Evolutionary conservation across 2,888 invertebrate genomes (phyloP).

Genomic region (Hypsopygia costalis): DNA sequence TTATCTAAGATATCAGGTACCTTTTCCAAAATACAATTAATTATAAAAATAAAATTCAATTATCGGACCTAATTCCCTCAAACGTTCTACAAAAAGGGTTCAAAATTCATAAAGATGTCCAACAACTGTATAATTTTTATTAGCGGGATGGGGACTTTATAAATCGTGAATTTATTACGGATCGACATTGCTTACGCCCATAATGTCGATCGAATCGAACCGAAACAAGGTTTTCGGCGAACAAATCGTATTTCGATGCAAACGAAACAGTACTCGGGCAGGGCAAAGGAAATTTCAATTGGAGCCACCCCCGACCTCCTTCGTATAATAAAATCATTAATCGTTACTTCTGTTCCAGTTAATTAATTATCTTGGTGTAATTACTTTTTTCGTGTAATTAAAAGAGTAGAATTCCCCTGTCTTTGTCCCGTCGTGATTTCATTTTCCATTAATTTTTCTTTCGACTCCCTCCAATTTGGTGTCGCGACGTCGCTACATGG

Average conservation of each 20-base stretch:
- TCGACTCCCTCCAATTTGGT: conserved; percentile 82
- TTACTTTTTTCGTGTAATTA: conserved; percentile 81
- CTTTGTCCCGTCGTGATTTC: conserved; percentile 79
- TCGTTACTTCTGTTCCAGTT: conserved; percentile 81
- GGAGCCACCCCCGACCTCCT: conserved; percentile 67
- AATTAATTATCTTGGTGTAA: conserved; percentile 80
- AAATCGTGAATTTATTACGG: conserved; percentile 19
- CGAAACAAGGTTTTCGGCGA: conserved; percentile 51
- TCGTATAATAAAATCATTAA: conserved; percentile 81
- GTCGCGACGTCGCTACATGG: conserved; percentile 71
- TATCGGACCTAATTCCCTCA: background rate
- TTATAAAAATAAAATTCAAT: too few relatives aligned
- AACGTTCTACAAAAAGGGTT: conserved; percentile 2
- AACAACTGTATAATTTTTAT: conserved; percentile 10
- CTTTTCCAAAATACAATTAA: too few relatives aligned
- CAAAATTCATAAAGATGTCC: conserved; percentile 7
- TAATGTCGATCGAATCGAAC: conserved; percentile 53
- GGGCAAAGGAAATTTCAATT: conserved; percentile 68
- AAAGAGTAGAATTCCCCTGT: conserved; percentile 80
- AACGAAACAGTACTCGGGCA: conserved; percentile 48
- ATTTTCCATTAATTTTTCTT: conserved; percentile 81
- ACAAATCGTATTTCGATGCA: conserved; percentile 63
- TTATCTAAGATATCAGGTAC: too few relatives aligned
- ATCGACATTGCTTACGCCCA: conserved; percentile 16
- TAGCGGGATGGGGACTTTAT: conserved; percentile 5